These are phyloP conservation scores for Perca fluviatilis DNA, from an alignment of 2,113 vertebrate species.

Conservation along the genomic window DNA sequence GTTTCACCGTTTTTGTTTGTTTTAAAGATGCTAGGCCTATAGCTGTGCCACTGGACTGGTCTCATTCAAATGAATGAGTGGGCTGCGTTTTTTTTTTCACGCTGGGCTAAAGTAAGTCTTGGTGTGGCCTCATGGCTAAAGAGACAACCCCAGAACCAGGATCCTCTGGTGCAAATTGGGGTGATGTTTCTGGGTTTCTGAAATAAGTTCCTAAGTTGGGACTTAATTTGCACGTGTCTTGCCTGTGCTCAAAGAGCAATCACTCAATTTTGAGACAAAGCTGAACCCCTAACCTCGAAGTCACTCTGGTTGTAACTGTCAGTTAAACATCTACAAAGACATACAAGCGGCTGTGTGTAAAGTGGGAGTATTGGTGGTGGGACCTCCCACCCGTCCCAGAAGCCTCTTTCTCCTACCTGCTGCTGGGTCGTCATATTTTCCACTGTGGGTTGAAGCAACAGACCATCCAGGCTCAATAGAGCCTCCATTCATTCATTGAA, in stretches of 20 bases:
- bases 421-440: conserved; percentile 77
- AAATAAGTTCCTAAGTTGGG: neutral
- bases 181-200: neutral
- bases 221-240: neutral
- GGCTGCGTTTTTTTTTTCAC: neutral
- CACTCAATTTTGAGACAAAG: neutral
- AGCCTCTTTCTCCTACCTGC: conserved; percentile 73
- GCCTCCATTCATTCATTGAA: conserved; percentile 75
- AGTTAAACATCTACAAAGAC: conserved; percentile 19
- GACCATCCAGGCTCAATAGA: conserved; percentile 73
- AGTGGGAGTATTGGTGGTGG: conserved; percentile 15
- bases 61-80: neutral
- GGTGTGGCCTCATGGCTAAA: neutral
- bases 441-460: conserved; percentile 71
- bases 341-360: conserved; percentile 42
- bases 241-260: neutral
- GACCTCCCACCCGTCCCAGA: conserved; percentile 51
- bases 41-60: neutral
- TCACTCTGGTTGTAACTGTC: neutral
- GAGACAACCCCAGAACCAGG: neutral
- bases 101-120: neutral
- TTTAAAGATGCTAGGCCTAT: no score
- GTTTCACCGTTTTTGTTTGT: neutral
- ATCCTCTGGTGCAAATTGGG: conserved; percentile 4
- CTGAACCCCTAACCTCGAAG: conserved; percentile 17